These are phyloP conservation scores for Coracias cyanogaster DNA, from an alignment of 2,797 vertebrate species.

Conservation along the genomic window DNA sequence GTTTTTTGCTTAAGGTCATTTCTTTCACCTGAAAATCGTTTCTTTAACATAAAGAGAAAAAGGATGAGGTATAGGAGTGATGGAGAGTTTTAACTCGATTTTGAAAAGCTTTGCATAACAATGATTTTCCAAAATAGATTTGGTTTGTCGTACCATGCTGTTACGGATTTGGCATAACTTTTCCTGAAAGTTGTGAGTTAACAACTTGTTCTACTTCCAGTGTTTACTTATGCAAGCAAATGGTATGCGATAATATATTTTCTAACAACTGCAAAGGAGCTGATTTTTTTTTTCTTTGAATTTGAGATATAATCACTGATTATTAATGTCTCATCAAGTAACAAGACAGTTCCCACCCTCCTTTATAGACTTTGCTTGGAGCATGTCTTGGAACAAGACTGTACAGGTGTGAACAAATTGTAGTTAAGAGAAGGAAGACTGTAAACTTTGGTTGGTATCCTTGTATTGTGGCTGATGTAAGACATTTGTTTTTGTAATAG, in stretches of 20 bases:
- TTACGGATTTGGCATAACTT: background rate
- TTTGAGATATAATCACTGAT: conserved; percentile 60
- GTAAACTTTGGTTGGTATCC: conserved; percentile 29
- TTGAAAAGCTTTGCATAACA: background rate
- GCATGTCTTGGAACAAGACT: conserved; percentile 75
- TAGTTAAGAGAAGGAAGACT: conserved; percentile 61
- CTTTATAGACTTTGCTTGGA: conserved; percentile 74
- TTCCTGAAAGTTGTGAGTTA: background rate
- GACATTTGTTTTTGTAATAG: conserved; percentile 48
- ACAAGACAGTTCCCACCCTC: conserved; percentile 65
- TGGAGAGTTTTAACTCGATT: background rate
- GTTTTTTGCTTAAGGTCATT: background rate
- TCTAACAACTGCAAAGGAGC: conserved; percentile 41
- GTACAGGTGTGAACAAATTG: conserved; percentile 76
- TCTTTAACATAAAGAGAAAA: background rate
- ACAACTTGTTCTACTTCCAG: background rate
- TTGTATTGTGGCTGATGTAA: conserved; percentile 54
- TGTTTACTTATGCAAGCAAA: conserved; percentile 35
- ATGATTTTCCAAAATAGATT: background rate
- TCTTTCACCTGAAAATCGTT: background rate
- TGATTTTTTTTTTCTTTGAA: conserved; percentile 43
- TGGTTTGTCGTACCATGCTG: background rate
- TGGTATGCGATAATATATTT: background rate
- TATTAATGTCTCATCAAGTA: conserved; percentile 73
- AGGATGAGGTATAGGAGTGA: background rate